Base-by-base conservation (phyloP, 1,140 invertebrate species). In the Papilio glaucus region DNA sequence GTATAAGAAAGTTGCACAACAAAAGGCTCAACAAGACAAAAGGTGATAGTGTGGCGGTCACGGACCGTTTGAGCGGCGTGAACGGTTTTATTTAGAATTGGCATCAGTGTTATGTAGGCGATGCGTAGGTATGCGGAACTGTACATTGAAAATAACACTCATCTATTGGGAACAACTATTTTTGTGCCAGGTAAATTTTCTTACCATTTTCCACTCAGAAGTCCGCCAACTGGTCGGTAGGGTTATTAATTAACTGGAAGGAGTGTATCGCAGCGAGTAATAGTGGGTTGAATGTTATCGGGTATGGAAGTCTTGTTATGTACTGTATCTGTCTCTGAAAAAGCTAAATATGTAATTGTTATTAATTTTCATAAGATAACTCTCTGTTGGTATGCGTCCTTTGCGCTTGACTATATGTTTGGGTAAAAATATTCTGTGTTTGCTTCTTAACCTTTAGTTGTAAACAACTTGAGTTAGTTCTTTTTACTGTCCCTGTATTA, bases 61-160 rank as follows among this genome's bases (percentile, higher is more conserved):
- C 49, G 49, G 49, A 53, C 49, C 49, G 49, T 53, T 21, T 5
- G 42, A 45, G 42, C 42, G 49, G 18, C 49, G 49, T 18, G 49
- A 53, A 53, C 49, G 9, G 49, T 24, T 53, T 8, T 53, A 53
- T 53, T 53, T 53, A 53, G 49, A 53, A 53, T 53, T 53, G 49
- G 49, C 49, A 53, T 53, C 18, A 53, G 12, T 24, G 21, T 53
- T 53, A 53, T 53, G 49, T 53, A 53, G 49, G 49, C 49, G 49
- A 53, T 24, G 49, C 49, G 49, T 53, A 53, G 49, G 49, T 24
- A 53, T 53, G 49, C 49, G 49, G 49, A 53, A 53, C 49, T 53
- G 18, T 49, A 21, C 45, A 49, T 49, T 49, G 15, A 49, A 49
- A 49, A 49, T 49, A 49, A 21, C 45, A 49, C 45, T 49, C 45